Evolutionary conservation across 64 coral and sea anemone genomes (phyloP), one percentile per base, ranked within the genome.

Genomic region (Pocillopora damicornis): DNA sequence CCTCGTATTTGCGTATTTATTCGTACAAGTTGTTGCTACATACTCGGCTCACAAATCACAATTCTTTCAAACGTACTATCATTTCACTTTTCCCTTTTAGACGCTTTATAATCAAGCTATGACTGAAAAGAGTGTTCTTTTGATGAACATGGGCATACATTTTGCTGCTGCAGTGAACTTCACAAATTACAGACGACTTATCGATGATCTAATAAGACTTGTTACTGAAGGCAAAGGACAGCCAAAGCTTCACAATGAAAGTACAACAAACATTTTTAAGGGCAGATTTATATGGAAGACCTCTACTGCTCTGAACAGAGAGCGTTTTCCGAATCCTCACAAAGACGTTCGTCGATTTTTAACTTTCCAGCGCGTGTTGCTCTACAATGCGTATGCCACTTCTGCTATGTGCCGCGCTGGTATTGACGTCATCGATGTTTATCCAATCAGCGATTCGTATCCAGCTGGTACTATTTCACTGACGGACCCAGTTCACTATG

Each of bases 351-450:
- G 93, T 6, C 89, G 93, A 26, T 95, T 95, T 75, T 22, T 95
- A 15, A 95, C 93, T 35, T 95, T 62, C 78, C 86, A 92, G 15
- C 87, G 95, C 13, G 86, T 98, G 36, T 73, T 89, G 26, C 42
- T 98, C 1, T 98, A 83, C 69, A 98, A 98, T n/a, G 92, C 95
- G 9, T 98, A 94, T 67, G 92, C 95, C 15, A 89, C 69, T 45
- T 86, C 76, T 37, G 95, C 87, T 9, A 98, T 94, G 95, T 98
- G 95, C 38, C 75, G 61, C 35, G 95, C 92, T 57, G 89, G 95
- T 73, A 75, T 98, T 62, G 76, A 88, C 81, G 86, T 94, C 60
- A 86, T 98, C 36, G 92, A 98, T 74, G 92, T 94, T 61, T 86
- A 98, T 91, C 92, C 89, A 86, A 58, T 98, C 64, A 89, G 82